Base-by-base conservation (phyloP, 2,797 vertebrate species). In the Pygocentrus nattereri region DNA sequence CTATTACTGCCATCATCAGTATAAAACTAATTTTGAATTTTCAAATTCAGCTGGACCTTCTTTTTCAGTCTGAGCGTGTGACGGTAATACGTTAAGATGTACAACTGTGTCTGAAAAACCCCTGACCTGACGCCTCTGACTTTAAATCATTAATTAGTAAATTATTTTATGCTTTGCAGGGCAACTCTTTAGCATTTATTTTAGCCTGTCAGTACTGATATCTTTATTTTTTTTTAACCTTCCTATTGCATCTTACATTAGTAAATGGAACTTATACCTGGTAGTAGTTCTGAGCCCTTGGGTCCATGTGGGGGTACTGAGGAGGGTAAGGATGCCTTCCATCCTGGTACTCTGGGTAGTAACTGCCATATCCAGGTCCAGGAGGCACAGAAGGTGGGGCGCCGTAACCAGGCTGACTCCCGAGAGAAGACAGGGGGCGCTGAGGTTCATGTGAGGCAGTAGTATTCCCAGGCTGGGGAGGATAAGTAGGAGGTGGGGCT, bases 251-350 rank as follows among this genome's bases (percentile, higher is more conserved):
- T 61, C 21, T 1, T 5, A 61, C 4, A 31, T 27, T 27, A 62
- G 59, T 19, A 1, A 15, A 34, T 21, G 18, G n/a, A 18, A 65
- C 13, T 76, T 8, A 38, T 93, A 99, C 98, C 93, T 96, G 95
- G 88, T 97, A 97, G 85, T 97, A 98, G 31, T 94, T 93, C 41
- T 96, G 94, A 76, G 92, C 85, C 85, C 96, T 95, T 0, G 96
- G 94, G 82, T 98, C 97, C 84, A 90, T 77, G 1, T 90, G 85
- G 8, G 92, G 92, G 25, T 96, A 97, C 0, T 92, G 90, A 2
- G 93, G 88, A 0, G 91, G 93, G 87, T 97, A 97, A 0, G 93
- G 90, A 8, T 92, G 80, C 87, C 94, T 93, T 88, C 88, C 79
- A 69, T 95, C 92, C 0, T 92, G 91, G 85, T 96, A 98, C 80